Base-by-base conservation (phyloP, 2,888 invertebrate genomes). In the Cryptophagus acutangulus region DNA sequence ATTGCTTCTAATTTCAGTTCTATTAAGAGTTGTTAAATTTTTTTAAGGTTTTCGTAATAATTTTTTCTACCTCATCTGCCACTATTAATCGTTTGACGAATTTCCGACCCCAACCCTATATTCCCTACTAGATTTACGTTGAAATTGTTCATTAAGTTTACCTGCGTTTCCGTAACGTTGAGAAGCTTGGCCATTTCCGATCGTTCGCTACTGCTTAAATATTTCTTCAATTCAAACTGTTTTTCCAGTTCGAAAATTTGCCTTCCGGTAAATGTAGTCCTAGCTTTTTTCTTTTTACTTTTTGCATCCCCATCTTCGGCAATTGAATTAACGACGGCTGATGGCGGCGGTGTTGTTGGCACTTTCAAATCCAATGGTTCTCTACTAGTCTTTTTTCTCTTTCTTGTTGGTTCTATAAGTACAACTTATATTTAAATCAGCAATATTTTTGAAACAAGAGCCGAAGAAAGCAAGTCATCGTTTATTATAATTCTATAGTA, bases 161-260 rank as follows among this genome's bases (percentile, higher is more conserved):
- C 94, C 87, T 95, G 95, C 25, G 94, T 94, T 73, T 95, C 95
- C 1, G 95, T 95, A 46, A 95, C 95, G 67, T 87, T 90, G 41
- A 95, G 77, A 47, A 92, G 73, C 59, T 90, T 88, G 15, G 95
- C 94, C 90, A 95, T 89, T 58, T 94, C 94, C 20, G 92, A 86
- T 51, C 95, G 71, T 69, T 95, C 95, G 47, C 89, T 90, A 15
- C 93, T 93, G 52, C 92, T 93, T 49, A 95, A 77, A 71, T 95
- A 95, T 73, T 95, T 95, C 75, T 95, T 95, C 57, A 88, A 78
- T 68, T 94, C 95, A 65, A 95, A 95, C 71, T 94, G 86, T 65
- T 92, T 89, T 74, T 95, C 95, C 69, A 96, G 75, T 72, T 95
- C 95, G 72, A 94, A 95, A 67, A 94, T 94, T 75, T 94, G 94